These are phyloP conservation scores for Tipula vernalis DNA, from an alignment of 2,888 invertebrate species.

Conservation along the genomic window DNA sequence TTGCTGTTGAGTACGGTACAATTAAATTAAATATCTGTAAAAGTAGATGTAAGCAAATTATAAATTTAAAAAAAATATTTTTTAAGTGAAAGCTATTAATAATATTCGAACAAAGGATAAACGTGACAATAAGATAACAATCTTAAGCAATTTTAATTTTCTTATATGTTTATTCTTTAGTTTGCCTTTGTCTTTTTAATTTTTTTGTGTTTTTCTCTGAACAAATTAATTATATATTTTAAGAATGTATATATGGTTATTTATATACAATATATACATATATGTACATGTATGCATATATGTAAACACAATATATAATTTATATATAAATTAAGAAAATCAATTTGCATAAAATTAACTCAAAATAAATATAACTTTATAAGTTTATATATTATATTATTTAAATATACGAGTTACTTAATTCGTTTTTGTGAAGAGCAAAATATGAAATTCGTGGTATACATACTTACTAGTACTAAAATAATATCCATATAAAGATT, in stretches of 20 bases:
- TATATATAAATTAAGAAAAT: not conserved
- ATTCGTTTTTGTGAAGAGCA: not conserved
- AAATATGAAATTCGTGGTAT: not conserved
- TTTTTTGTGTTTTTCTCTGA: not conserved
- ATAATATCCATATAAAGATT: not conserved
- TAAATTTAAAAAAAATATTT: not conserved
- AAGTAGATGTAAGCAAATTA: not conserved
- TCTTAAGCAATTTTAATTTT: not conserved
- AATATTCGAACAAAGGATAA: constrained; percentile 8
- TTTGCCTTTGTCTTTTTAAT: not conserved
- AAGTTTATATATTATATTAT: no score
- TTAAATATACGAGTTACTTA: no score
- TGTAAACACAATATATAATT: not conserved
- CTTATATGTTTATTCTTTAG: not conserved
- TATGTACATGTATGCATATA: not conserved
- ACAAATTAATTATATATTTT: not conserved
- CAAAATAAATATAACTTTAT: not conserved
- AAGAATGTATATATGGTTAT: not conserved
- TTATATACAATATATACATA: not conserved
- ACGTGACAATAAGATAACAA: constrained; percentile 9
- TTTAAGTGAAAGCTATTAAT: constrained; percentile 9
- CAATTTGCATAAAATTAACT: not conserved
- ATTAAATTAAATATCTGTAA: not conserved
- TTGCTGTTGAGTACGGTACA: not conserved
- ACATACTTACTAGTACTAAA: not conserved